Conservation (phyloP, 2,797 vertebrate genomes). For the Enoplosus armatus region DNA sequence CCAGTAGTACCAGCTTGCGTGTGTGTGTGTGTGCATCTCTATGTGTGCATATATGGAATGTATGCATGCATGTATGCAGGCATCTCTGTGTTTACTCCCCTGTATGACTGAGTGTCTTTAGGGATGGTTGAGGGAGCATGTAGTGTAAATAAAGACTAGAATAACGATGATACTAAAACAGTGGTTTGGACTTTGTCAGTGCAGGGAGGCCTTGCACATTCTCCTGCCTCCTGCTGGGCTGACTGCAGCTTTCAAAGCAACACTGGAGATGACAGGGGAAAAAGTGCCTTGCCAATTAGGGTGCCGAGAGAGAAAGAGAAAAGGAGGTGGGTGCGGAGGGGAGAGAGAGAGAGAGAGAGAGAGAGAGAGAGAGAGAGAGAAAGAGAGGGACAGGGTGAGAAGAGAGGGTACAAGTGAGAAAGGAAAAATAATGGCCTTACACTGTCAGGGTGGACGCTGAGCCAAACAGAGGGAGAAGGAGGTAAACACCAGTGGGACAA, state of each 20-base stretch:
- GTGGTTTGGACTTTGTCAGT: conserved; percentile 72
- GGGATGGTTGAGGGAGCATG: conserved; percentile 43
- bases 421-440: conserved; percentile 78
- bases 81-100: conserved; percentile 19
- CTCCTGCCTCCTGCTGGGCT: conserved; percentile 71
- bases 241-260: conserved; percentile 78
- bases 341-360: background rate
- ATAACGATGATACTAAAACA: conserved; percentile 71
- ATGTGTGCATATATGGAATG: background rate
- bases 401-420: conserved; percentile 59
- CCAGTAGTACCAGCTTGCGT: background rate
- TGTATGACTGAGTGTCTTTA: conserved; percentile 45
- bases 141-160: conserved; percentile 71
- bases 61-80: conserved; percentile 17
- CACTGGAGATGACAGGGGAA: conserved; percentile 74
- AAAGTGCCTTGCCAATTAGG: conserved; percentile 79
- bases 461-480: conserved; percentile 71
- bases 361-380: conserved; percentile 41
- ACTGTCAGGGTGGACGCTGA: conserved; percentile 74
- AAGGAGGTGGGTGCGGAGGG: conserved; percentile 41
- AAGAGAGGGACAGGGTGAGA: conserved; percentile 48
- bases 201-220: conserved; percentile 55
- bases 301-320: conserved; percentile 60
- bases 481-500: conserved; percentile 82
- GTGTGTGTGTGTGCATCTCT: background rate